Percentiles rank a stretch among this genome's conserved stretches.
These are phyloP conservation scores for Noctua janthe DNA, from an alignment of 2,888 invertebrate species.

Conservation along the genomic window DNA sequence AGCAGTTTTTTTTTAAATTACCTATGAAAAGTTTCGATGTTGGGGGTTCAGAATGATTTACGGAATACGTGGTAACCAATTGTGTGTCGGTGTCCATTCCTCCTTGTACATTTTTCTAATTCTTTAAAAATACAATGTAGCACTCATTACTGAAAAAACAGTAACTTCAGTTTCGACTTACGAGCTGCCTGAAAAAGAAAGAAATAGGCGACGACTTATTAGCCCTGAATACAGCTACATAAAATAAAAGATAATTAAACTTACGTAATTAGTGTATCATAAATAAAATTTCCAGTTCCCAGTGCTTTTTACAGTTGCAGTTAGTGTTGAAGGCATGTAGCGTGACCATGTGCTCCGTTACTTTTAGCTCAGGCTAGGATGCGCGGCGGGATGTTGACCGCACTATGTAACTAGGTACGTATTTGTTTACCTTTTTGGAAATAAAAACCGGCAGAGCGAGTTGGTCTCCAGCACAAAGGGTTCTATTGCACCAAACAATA, in stretches of 20 bases:
- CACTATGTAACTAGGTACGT: not conserved
- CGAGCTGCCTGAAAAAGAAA: not conserved
- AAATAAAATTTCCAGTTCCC: conserved; percentile 38
- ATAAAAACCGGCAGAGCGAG: not conserved
- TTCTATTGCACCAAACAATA: too few species aligned
- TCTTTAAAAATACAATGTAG: not conserved
- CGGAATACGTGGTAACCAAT: too few species aligned
- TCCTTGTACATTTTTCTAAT: too few species aligned
- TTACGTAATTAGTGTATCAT: conserved; percentile 4
- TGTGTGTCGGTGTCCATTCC: too few species aligned
- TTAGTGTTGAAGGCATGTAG: conserved; percentile 40
- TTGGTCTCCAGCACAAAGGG: too few species aligned
- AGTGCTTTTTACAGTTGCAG: conserved; percentile 47
- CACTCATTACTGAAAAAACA: not conserved
- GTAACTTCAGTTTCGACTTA: not conserved
- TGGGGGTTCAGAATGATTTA: too few species aligned
- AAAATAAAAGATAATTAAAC: not conserved
- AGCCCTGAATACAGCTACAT: not conserved
- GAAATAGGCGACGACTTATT: not conserved
- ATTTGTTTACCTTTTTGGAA: conserved; percentile 5
- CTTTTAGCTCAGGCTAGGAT: conserved; percentile 36
- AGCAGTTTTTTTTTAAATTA: too few species aligned
- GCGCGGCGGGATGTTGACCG: conserved; percentile 16
- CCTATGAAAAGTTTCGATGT: too few species aligned
- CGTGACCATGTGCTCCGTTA: conserved; percentile 61